These are phyloP conservation scores for Neoniphon sammara DNA, from an alignment of 2,797 vertebrate species.

Conservation along the genomic window DNA sequence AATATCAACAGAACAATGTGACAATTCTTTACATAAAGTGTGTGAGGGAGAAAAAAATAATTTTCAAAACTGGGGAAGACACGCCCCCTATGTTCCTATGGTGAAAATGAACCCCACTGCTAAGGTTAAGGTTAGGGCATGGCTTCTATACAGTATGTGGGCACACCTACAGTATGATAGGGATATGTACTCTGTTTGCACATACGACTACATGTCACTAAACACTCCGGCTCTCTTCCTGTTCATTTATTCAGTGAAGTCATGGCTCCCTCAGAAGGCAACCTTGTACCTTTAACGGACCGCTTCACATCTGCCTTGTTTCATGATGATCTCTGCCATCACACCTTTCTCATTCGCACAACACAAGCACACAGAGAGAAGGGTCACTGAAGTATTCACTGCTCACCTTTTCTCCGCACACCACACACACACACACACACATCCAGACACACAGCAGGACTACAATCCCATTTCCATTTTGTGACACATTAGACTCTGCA, in stretches of 20 bases:
- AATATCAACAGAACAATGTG: too few relatives aligned
- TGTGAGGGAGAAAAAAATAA: too few relatives aligned
- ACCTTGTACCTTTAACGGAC: slow-evolving; percentile 30
- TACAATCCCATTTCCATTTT: slow-evolving; percentile 40
- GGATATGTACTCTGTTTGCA: slow-evolving; percentile 24
- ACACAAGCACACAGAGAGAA: background rate
- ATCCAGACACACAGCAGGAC: slow-evolving; percentile 1
- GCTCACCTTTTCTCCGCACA: background rate
- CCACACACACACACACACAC: slow-evolving; percentile 8
- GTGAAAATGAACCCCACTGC: too few relatives aligned
- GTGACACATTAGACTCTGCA: slow-evolving; percentile 58
- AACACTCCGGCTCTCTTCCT: slow-evolving; percentile 43
- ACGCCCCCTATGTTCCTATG: too few relatives aligned
- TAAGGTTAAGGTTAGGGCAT: too few relatives aligned
- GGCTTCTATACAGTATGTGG: background rate
- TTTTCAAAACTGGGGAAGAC: too few relatives aligned
- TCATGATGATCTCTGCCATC: slow-evolving; percentile 53
- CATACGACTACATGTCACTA: slow-evolving; percentile 53
- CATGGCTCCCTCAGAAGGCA: slow-evolving; percentile 21
- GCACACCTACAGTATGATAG: slow-evolving; percentile 3
- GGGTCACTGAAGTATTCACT: slow-evolving; percentile 1
- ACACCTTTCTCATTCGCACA: slow-evolving; percentile 46
- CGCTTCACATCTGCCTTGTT: slow-evolving; percentile 48
- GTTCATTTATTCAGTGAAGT: slow-evolving; percentile 61
- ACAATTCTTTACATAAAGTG: too few relatives aligned